Evolutionary conservation across 2,113 vertebrate species (phyloP).

Genomic region (Sylvicapra grimmia): DNA sequence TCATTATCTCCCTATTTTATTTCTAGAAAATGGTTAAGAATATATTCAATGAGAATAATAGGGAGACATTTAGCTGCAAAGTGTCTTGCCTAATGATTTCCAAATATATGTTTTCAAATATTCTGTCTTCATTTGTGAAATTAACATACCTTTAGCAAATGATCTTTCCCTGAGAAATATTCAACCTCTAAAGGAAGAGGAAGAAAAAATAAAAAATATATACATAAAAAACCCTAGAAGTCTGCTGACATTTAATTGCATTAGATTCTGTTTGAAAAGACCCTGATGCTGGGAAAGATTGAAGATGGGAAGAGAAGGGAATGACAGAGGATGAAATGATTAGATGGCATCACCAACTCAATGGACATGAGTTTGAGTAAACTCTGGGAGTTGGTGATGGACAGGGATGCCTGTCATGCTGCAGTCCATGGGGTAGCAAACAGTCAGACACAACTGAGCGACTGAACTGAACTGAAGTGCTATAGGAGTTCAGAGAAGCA

Average conservation of each 20-base stretch:
- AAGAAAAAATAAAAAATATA: not conserved
- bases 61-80: not conserved
- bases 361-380: not conserved
- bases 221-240: not conserved
- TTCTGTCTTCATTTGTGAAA: not conserved
- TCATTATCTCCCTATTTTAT: not conserved
- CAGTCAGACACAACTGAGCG: not conserved
- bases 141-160: not conserved
- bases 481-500: not conserved
- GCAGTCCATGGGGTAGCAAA: fast-evolving
- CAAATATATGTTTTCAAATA: not conserved
- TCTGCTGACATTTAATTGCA: not conserved
- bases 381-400: not conserved
- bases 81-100: not conserved
- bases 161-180: not conserved
- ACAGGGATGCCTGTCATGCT: not conserved
- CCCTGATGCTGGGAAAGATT: not conserved
- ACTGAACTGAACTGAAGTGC: not conserved
- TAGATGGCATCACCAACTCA: not conserved
- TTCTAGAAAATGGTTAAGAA: not conserved
- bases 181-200: not conserved
- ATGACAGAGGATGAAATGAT: not conserved
- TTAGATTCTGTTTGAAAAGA: not conserved
- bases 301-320: not conserved
- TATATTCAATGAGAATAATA: not conserved